Evolutionary conservation across 2,888 invertebrate species (phyloP).

Genomic region (Catocala nupta): DNA sequence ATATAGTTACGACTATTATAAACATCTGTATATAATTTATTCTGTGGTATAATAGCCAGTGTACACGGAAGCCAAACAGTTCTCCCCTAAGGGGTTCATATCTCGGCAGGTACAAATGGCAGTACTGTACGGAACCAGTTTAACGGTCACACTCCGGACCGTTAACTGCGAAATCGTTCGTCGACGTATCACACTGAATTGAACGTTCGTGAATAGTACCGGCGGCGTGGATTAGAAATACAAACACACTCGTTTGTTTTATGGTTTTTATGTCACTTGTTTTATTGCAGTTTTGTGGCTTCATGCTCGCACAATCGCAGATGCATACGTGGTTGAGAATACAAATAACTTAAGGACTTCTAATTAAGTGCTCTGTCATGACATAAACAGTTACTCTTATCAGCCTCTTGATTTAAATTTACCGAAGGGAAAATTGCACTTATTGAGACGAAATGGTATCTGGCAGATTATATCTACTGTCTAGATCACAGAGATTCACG

Average conservation of each 20-base stretch:
- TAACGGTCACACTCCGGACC: constrained; percentile 74
- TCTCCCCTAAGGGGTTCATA: constrained; percentile 52
- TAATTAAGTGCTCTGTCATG: too few species aligned
- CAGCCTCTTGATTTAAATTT: too few species aligned
- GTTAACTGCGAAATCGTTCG: constrained; percentile 75
- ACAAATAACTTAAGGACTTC: too few species aligned
- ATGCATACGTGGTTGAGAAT: too few species aligned
- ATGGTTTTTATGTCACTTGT: constrained; percentile 7
- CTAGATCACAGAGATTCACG: too few species aligned
- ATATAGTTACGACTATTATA: too few species aligned
- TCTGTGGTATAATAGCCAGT: neutral
- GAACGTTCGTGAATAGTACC: constrained; percentile 39
- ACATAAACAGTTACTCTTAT: too few species aligned
- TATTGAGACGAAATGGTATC: too few species aligned
- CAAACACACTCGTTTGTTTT: constrained; percentile 16
- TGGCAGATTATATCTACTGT: too few species aligned
- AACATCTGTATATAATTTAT: neutral
- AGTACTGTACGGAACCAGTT: constrained; percentile 66
- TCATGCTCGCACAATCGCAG: too few species aligned
- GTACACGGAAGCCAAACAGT: constrained; percentile 60
- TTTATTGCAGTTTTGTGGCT: too few species aligned
- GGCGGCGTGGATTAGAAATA: constrained; percentile 22
- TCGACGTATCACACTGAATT: constrained; percentile 55
- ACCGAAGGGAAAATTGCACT: too few species aligned
- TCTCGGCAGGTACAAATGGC: constrained; percentile 63